Base-by-base conservation (phyloP, 2,797 vertebrate genomes). In the Paratrypauchen microcephalus region DNA sequence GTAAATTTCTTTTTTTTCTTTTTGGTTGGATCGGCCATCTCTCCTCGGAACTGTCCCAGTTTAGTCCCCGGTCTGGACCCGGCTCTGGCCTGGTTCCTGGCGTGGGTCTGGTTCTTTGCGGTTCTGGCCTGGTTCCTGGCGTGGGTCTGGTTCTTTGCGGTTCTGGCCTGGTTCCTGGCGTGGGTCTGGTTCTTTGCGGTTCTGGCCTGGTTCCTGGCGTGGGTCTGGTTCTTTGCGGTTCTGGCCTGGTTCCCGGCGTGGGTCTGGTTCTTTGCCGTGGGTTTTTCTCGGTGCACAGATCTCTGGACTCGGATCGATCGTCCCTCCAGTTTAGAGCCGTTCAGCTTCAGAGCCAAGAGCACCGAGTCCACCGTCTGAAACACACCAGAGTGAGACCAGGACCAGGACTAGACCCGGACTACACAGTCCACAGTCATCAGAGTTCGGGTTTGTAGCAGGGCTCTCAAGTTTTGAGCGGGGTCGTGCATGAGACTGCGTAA, bases 301-400 rank as follows among this genome's bases (percentile, higher is more conserved):
- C 93, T 89, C 68, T 89, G 92, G 28, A 95, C 91, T 4, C 94
- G 73, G 59, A 95, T 54, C 8, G 86, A 65, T 19, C 93, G 72
- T 6, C 89, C 85, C 52, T 91, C 86, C 66, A 94, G 84, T 52
- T 77, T 72, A 0, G 87, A 90, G 26, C 78, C 71, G 1, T 94
- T 77, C 68, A 94, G 84, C 18, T 92, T 83, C 79, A 94, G 28
- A 0, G 94, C 93, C 65, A 95, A 65, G 89, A 92, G 89, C 15
- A 94, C 93, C 0, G 91, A 81, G 63, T 94, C 94, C 0, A 83
- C 45, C 4, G 70, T 92, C 93, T 95, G 85, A 1, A 59, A 36
- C 39, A 24, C 4, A 75, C 32, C 24, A 24, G 11, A 6, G 16
- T 24, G 6, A 41, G 5, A 36, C 32, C 32, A 9, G 61, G 7